Evolutionary conservation across 2,113 vertebrate species (phyloP), one percentile per base, ranked within the genome.

Genomic region (Crypturellus undulatus): DNA sequence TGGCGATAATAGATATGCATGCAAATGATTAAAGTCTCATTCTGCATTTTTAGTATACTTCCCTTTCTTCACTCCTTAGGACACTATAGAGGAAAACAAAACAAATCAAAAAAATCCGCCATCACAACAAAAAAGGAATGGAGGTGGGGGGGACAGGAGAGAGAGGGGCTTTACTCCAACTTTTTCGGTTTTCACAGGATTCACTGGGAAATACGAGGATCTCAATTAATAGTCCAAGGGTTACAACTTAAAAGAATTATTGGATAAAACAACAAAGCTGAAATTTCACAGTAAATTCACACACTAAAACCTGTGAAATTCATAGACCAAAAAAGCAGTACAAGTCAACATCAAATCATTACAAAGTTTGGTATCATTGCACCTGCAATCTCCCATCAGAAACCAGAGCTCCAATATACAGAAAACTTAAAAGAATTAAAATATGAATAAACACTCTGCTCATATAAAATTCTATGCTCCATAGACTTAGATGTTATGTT

Each of bases 381-480:
- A 56, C 56, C 47, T 89, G 45, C 21, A 93, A 84, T 42, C 14
- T 25, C 25, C 81, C 26, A 56, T 81, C 73, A 69, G 40, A 62
- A 81, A 36, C 14, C 51, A 60, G 15, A 89, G 58, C 25, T 81
- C 12, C 16, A 5, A 43, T 4, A 2, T 59, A 12, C 42, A 62
- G 64, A 90, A 75, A 28, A 80, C 56, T 83, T n/a, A 28, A 30
- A 6, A 85, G 24, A 88, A 86, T 92, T 90, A 83, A 70, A 56
- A 34, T 83, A n/a, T 24, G 83, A 60, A 5, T 84, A 92, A 71
- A 78, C 45, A 70, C 16, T 84, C 34, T 40, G 17, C 16, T 63
- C 6, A 10, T 49, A 28, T 20, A 59, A 86, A 90, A 71, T 56
- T 32, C 6, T 68, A 9, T 63, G 21, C 68, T 88, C 43, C 49